phyloP scores from a whole-genome alignment of 2,797 vertebrate species.

The Falco peregrinus region DNA sequence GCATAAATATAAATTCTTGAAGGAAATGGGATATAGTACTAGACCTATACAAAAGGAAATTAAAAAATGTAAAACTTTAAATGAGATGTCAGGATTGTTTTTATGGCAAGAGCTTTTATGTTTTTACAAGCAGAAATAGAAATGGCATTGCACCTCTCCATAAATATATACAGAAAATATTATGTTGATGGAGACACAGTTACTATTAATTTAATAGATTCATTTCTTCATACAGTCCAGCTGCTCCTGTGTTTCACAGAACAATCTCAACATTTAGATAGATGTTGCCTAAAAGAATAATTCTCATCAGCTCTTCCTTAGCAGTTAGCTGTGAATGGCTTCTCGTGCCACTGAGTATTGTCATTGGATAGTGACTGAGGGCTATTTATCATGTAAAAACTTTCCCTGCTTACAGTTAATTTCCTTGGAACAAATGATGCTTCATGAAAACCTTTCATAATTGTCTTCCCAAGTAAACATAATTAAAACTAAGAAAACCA shows the following conservation, averaged over 20 bases:
- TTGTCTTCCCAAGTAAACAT: background rate
- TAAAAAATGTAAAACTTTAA: background rate
- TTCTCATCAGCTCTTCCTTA: background rate
- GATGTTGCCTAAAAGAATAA: background rate
- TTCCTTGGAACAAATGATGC: background rate
- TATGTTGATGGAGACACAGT: background rate
- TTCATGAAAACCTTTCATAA: background rate
- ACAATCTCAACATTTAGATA: background rate
- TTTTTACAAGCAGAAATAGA: background rate
- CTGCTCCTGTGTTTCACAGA: background rate
- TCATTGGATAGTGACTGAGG: background rate
- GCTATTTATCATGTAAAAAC: background rate
- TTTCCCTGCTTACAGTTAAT: background rate
- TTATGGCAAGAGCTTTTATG: background rate
- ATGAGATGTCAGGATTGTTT: background rate
- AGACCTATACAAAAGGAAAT: background rate
- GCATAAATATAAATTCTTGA: background rate
- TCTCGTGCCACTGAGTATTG: background rate
- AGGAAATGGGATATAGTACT: background rate
- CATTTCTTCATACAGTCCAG: background rate
- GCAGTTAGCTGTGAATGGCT: background rate
- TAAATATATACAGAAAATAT: background rate
- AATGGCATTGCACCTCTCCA: background rate
- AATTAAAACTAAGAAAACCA: background rate
- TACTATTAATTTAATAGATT: background rate